Evolutionary conservation across 1,140 invertebrate genomes (phyloP).

Genomic region (Drosophila subpulchrella): DNA sequence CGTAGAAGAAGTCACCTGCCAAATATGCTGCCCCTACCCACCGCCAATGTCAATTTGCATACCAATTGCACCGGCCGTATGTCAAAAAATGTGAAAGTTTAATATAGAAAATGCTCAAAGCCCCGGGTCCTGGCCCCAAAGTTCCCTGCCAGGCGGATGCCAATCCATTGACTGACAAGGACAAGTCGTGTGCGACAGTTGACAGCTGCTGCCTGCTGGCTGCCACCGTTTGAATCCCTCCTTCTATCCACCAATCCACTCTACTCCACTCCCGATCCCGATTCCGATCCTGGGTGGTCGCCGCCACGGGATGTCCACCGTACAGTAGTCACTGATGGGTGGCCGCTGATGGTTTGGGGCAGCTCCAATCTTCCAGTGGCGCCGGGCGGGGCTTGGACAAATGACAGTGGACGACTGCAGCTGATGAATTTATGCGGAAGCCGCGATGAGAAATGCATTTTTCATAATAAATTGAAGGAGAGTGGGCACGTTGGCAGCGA

Average conservation of each 20-base stretch:
- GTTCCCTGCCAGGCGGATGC: constrained; percentile 37
- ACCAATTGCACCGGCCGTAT: constrained; percentile 71
- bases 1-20: constrained; percentile 18
- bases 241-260: background rate
- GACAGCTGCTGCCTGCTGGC: constrained; percentile 75
- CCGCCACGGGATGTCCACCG: constrained; percentile 39
- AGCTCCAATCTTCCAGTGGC: constrained; percentile 21
- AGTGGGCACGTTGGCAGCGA: constrained; percentile 8
- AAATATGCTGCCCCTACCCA: constrained; percentile 11
- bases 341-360: constrained; percentile 24
- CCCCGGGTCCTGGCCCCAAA: constrained; percentile 18
- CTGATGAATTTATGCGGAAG: constrained; percentile 79
- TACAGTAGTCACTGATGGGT: constrained; percentile 53
- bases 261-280: background rate
- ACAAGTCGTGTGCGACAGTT: constrained; percentile 81
- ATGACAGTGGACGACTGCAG: constrained; percentile 66
- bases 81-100: constrained; percentile 82
- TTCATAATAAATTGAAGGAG: constrained; percentile 75
- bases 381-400: constrained; percentile 61
- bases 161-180: constrained; percentile 77
- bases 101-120: constrained; percentile 78
- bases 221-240: constrained; percentile 64
- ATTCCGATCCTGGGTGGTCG: constrained; percentile 36
- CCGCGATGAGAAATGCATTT: constrained; percentile 74
- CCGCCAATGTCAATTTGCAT: constrained; percentile 72